Conservation (phyloP, 2,888 invertebrate species). For the Amphimallon solstitiale region DNA sequence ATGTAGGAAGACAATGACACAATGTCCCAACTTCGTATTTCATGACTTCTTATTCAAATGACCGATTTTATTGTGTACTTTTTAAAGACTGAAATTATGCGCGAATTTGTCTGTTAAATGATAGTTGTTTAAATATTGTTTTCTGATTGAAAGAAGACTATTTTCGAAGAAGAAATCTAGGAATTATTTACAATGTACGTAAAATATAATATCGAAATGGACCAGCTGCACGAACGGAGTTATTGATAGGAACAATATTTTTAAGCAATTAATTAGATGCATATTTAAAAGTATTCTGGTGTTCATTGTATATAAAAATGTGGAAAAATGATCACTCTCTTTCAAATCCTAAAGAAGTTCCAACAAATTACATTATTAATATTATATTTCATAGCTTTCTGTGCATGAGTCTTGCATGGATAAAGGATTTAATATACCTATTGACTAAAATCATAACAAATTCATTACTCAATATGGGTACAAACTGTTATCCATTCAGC, state of each 20-base stretch:
- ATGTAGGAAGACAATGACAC: conserved; percentile 50
- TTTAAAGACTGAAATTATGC: neutral
- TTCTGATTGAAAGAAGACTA: conserved; percentile 8
- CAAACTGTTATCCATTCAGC: too few species aligned
- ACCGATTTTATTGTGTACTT: neutral
- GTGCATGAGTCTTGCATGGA: too few species aligned
- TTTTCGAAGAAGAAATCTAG: conserved; percentile 31
- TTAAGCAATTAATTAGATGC: too few species aligned
- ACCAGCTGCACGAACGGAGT: conserved; percentile 5
- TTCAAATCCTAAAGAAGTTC: too few species aligned
- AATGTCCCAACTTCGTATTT: conserved; percentile 32
- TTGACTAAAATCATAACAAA: too few species aligned
- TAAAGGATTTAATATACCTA: too few species aligned
- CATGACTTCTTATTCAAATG: neutral
- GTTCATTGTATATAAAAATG: too few species aligned
- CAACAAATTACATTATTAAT: too few species aligned
- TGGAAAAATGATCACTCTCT: too few species aligned
- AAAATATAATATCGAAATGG: conserved; percentile 30
- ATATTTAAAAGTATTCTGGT: too few species aligned
- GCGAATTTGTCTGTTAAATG: neutral
- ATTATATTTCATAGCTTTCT: too few species aligned
- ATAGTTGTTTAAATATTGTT: conserved; percentile 3
- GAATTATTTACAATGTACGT: conserved; percentile 38
- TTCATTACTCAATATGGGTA: too few species aligned
- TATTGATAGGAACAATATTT: conserved; percentile 7